These are phyloP conservation scores for Pocillopora grandis DNA, from an alignment of 92 coral and sea anemone species.

Conservation along the genomic window DNA sequence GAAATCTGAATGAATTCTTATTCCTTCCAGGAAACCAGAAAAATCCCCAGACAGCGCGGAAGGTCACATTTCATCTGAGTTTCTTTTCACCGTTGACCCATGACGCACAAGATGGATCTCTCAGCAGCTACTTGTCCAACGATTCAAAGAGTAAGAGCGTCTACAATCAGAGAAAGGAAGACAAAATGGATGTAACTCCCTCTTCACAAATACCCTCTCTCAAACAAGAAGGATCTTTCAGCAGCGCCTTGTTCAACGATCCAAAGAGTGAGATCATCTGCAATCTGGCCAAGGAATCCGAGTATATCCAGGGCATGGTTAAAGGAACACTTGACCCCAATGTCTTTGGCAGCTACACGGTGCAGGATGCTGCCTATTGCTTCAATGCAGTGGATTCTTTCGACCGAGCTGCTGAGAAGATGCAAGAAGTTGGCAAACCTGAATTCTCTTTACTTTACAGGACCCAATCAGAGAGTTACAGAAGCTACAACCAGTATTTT, in stretches of 20 bases:
- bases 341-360: slow-evolving; percentile 64
- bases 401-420: slow-evolving; percentile 21
- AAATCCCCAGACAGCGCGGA: background rate
- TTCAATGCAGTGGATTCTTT: slow-evolving; percentile 50
- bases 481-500: slow-evolving; percentile 52
- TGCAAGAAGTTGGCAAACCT: slow-evolving; percentile 19
- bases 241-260: slow-evolving; percentile 39
- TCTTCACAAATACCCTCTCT: background rate
- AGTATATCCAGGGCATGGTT: slow-evolving; percentile 50
- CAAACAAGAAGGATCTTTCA: slow-evolving; percentile 21
- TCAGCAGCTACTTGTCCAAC: no score
- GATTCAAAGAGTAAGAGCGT: no score
- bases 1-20: no score
- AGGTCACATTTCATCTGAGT: background rate
- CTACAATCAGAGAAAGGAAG: background rate
- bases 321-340: slow-evolving; percentile 53
- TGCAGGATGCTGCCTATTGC: slow-evolving; percentile 66
- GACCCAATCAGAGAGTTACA: slow-evolving; percentile 37
- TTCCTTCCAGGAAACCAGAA: no score
- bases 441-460: slow-evolving; percentile 37
- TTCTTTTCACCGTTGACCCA: background rate
- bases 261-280: slow-evolving; percentile 39
- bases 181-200: background rate
- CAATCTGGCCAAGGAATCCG: slow-evolving; percentile 37
- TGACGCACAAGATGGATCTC: no score